These are phyloP conservation scores for Eilema caniola DNA, from an alignment of 2,888 invertebrate genomes.

Conservation along the genomic window DNA sequence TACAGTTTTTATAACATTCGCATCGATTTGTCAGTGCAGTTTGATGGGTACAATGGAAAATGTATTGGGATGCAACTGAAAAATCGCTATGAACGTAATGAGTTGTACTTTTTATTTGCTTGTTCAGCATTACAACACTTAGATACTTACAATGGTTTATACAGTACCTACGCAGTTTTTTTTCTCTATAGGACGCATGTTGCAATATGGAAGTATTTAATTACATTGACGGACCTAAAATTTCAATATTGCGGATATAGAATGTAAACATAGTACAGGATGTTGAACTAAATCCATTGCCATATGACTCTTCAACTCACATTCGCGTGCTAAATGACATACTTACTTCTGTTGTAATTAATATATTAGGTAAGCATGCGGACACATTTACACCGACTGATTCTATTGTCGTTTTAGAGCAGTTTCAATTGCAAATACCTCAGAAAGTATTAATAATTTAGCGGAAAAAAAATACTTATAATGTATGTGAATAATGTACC, in stretches of 20 bases:
- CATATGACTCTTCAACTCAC: slow-evolving; percentile 15
- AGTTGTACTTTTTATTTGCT: not conserved
- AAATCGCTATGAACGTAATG: too few relatives aligned
- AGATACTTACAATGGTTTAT: not conserved
- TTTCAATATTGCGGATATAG: slow-evolving; percentile 38
- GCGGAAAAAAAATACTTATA: too few relatives aligned
- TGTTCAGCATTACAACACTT: not conserved
- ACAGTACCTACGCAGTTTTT: not conserved
- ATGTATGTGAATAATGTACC: too few relatives aligned
- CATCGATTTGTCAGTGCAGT: too few relatives aligned
- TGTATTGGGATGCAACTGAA: too few relatives aligned
- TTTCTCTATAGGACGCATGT: slow-evolving; percentile 8
- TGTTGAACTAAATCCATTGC: slow-evolving; percentile 40
- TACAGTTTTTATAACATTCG: too few relatives aligned
- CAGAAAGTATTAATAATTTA: too few relatives aligned
- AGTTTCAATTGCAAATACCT: too few relatives aligned
- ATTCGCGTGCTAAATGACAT: slow-evolving; percentile 14
- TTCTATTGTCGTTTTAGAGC: too few relatives aligned
- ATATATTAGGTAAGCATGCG: not conserved
- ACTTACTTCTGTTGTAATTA: slow-evolving; percentile 2
- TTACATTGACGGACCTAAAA: slow-evolving; percentile 25
- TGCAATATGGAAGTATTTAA: slow-evolving; percentile 25
- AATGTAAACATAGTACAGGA: slow-evolving; percentile 53
- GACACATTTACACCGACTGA: too few relatives aligned
- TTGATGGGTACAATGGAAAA: too few relatives aligned